Percentiles rank a stretch among this genome's conserved stretches.
Evolutionary conservation across 2,797 vertebrate genomes (phyloP).

Genomic region (Spinibarbus caldwelli): DNA sequence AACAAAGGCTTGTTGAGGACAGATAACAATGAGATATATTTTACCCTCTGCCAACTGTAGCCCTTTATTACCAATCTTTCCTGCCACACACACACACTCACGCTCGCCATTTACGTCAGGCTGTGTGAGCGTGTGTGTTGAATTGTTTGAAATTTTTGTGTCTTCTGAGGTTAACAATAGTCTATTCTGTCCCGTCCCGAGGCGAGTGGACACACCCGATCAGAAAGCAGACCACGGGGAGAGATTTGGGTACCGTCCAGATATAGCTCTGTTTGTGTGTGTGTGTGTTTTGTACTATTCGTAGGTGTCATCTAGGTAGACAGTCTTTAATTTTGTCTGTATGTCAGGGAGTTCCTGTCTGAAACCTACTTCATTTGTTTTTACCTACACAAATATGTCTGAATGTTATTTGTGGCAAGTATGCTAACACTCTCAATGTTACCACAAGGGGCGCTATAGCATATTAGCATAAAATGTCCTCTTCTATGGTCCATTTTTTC

Average conservation of each 20-base stretch:
- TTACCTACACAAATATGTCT: background rate
- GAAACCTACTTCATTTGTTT: background rate
- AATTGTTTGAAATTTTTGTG: conserved; percentile 56
- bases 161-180: conserved; percentile 65
- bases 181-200: conserved; percentile 59
- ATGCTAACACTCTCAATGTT: background rate
- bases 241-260: conserved; percentile 45
- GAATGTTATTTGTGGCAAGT: background rate
- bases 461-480: background rate
- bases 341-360: conserved; percentile 25
- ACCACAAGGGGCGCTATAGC: background rate
- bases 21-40: conserved; percentile 50
- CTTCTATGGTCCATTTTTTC: background rate
- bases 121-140: conserved; percentile 43
- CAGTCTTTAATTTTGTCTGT: conserved; percentile 38
- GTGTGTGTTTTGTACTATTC: conserved; percentile 39
- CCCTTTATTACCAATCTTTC: conserved; percentile 42
- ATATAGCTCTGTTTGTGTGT: conserved; percentile 60
- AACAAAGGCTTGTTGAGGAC: conserved; percentile 41
- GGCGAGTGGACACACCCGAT: conserved; percentile 59
- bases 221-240: conserved; percentile 51
- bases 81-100: conserved; percentile 17
- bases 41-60: conserved; percentile 33
- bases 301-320: conserved; percentile 27
- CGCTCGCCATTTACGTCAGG: conserved; percentile 40